Base-by-base conservation (phyloP, 1,140 invertebrate species). In the Heliconius hermathena region DNA sequence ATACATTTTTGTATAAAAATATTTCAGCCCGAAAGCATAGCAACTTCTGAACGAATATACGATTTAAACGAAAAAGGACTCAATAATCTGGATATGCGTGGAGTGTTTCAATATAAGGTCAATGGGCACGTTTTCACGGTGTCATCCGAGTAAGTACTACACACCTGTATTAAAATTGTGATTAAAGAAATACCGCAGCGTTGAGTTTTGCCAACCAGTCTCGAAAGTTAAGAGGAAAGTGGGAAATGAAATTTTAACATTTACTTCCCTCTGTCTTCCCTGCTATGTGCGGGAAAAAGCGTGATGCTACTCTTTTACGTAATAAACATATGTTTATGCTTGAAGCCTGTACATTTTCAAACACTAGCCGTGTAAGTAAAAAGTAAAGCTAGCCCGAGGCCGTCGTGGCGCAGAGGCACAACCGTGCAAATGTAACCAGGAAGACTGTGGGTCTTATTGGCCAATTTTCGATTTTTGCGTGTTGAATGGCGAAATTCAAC, bases 11-110 rank as follows among this genome's bases (percentile, higher is more conserved):
- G 49, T 52, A 52, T 57, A 22, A 57, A 57, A 57, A 57, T 73
- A 52, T 86, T 88, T 29, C 86, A 93, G 91, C 86, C 88, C 49
- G 90, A 93, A 41, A 86, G 84, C 13, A 85, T 91, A 1, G 83
- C 86, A 0, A 88, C 90, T 11, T 86, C 89, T 8, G 90, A 91
- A 29, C 77, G 91, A 8, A 79, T 85, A 0, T 93, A 91, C 71
- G 82, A 88, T 26, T 57, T 93, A 9, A 83, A 86, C n/a, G 81
- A 89, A 8, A 82, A 78, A 16, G 89, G 91, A 8, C 76, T 93
- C 0, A 83, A 74, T 57, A 86, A 81, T 16, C 46, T 93, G 73
- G 80, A 88, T 1, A 75, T 91, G 76, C 84, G 81, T 13, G 87
- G 87, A 0, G 84, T 83, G 8, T 88, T 89, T 9, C 82, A 86